Base-by-base conservation (phyloP, 2,113 vertebrate species). In the Chionodraco myersi region DNA sequence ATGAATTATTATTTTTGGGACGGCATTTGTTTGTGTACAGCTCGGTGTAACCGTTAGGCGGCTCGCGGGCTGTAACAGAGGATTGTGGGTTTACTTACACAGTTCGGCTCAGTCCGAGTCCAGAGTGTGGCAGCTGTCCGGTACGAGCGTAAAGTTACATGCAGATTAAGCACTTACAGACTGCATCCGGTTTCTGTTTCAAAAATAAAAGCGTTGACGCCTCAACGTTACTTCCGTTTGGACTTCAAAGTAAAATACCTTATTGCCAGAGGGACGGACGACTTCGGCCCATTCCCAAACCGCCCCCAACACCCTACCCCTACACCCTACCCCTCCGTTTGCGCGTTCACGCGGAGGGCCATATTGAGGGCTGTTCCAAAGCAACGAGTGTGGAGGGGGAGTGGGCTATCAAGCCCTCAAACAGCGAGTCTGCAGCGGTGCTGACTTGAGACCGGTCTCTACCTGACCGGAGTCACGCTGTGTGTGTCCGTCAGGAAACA, bases 81-180 rank as follows among this genome's bases (percentile, higher is more conserved):
- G 5, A 49, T 73, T 12, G 59, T 6, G 41, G 66, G 62, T 79
- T 69, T 89, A 91, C 91, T 92, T 66, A 93, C 92, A 69, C 80
- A 74, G 86, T 82, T 82, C 80, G 65, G 76, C 68, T 91, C 73
- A 77, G 82, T 88, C 83, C 81, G 86, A 11, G 83, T 86, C 79
- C 80, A 70, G 64, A 51, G 69, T 44, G 66, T 44, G 66, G 47
- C 64, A 56, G 77, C 86, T 47, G 65, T 83, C 65, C 75, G 34
- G 56, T 44, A 21, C 72, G 61, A 59, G 36, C 15, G 61, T 51
- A n/a, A 91, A 86, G 72, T 13, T 49, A 71, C 18, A 47, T 2
- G 1, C 0, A 6, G 0, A 0, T 10, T 15, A 7, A 13, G 13
- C n/a, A 4, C 21, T 0, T 9, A 6, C 12, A 0, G 0, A 0